Conservation (phyloP, 2,113 vertebrate species). For the Daubentonia madagascariensis region DNA sequence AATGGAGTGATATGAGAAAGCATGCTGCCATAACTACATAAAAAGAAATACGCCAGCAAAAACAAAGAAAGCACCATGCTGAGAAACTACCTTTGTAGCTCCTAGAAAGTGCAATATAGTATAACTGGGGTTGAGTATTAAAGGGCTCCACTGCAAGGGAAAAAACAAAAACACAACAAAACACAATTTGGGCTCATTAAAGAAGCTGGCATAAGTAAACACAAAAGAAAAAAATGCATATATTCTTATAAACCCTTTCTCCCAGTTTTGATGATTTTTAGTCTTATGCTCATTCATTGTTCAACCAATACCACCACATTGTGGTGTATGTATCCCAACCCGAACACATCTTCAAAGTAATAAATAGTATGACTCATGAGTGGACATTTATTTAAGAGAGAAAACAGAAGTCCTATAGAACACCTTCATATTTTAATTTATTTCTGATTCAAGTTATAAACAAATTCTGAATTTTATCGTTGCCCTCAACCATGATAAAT, state of each 20-base stretch:
- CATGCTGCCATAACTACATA: slow-evolving; percentile 75
- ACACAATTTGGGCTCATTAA: slow-evolving; percentile 60
- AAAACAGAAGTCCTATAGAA: neutral
- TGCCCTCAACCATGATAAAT: neutral
- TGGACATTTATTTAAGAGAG: neutral
- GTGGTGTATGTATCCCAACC: neutral
- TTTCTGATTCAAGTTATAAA: neutral
- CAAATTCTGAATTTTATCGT: neutral
- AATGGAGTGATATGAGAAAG: slow-evolving; percentile 67
- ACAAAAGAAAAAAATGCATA: neutral
- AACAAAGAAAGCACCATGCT: slow-evolving; percentile 83
- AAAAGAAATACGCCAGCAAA: slow-evolving; percentile 81
- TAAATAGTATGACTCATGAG: neutral
- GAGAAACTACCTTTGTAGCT: slow-evolving; percentile 96
- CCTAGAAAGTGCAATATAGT: slow-evolving; percentile 99
- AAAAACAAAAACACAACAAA: slow-evolving; percentile 80
- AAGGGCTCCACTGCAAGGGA: slow-evolving; percentile 97
- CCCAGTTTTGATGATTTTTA: neutral
- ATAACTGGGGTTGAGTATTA: slow-evolving; percentile 99
- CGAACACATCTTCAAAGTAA: neutral
- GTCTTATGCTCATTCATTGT: neutral
- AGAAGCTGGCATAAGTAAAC: slow-evolving; percentile 36
- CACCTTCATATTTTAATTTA: neutral
- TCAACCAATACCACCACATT: neutral
- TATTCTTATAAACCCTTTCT: neutral